Evolutionary conservation across 2,888 invertebrate species (phyloP), one percentile per base, ranked within the genome.

Genomic region (Slavum lentiscoides): DNA sequence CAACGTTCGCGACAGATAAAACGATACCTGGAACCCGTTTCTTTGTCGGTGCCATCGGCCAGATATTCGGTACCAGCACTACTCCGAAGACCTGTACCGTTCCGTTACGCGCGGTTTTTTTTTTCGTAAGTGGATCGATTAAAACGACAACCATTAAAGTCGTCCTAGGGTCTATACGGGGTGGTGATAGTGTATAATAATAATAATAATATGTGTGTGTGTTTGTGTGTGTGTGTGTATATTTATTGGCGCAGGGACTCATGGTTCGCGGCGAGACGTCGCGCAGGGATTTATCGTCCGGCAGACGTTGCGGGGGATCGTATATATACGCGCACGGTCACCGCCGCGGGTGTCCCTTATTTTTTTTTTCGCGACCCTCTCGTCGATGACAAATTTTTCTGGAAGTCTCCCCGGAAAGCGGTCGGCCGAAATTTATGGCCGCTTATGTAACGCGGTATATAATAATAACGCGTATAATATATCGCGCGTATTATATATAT

Each of bases 361-460:
- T 62, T 23, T 21, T 21, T 53, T 49, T n/a, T 21, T 49, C 66
- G 59, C 61, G 76, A 76, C 76, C 76, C 76, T 77, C 77, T 76
- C 70, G 80, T 62, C 80, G 80, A 80, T 80, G 80, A 80, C 80
- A 80, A 80, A 80, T 80, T 80, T 80, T 80, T 80, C 80, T 80
- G 55, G 61, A 80, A 39, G 69, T 21, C 23, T 62, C 80, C 80
- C 80, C 80, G 80, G 80, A 72, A 70, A 69, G 64, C 80, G 70
- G 69, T 64, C 76, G 76, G 69, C 70, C 69, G 53, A 80, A 80
- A 80, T 80, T 80, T 80, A 80, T 80, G 70, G 64, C 39, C 80
- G 80, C 30, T 80, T 72, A 80, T n/a, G n/a, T 58, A 39, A 53
- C 21, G 17, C 64, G 49, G 15, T 39, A 53, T 15, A 30, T 23